Evolutionary conservation across 2,888 invertebrate species (phyloP).

Genomic region (Polia nebulosa): DNA sequence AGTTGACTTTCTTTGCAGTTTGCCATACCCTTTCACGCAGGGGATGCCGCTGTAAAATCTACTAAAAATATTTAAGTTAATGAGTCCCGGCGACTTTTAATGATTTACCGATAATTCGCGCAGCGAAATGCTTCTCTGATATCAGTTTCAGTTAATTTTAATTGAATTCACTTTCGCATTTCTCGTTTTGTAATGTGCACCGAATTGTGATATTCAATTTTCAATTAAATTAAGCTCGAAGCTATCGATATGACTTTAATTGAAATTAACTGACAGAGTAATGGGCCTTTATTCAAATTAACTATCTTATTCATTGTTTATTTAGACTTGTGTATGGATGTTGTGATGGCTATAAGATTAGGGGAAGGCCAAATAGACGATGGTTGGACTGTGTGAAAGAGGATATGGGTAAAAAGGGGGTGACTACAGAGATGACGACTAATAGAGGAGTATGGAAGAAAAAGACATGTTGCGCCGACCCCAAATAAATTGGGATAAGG

Average conservation of each 20-base stretch:
- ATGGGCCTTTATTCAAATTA: neutral
- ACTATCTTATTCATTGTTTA: neutral
- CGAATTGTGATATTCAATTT: constrained; percentile 18
- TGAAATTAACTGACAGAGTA: constrained; percentile 1
- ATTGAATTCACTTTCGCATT: constrained; percentile 21
- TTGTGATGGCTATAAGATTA: no score
- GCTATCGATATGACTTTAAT: neutral
- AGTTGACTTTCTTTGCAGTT: no score
- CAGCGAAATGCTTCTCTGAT: neutral
- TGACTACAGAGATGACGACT: no score
- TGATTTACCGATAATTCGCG: constrained; percentile 24
- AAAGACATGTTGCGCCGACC: no score
- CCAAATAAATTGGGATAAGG: no score
- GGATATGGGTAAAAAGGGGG: no score
- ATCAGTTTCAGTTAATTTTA: constrained; percentile 33
- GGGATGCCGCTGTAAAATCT: neutral
- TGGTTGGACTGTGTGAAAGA: no score
- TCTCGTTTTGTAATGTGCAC: constrained; percentile 25
- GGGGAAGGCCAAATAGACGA: no score
- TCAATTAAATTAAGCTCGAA: neutral
- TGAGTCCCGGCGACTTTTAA: neutral
- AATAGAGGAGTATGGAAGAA: no score
- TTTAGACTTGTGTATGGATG: no score
- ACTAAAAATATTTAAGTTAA: constrained; percentile 6
- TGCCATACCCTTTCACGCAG: neutral